phyloP scores from a whole-genome alignment of 2,113 vertebrate species.

The Dicerorhinus sumatrensis region DNA sequence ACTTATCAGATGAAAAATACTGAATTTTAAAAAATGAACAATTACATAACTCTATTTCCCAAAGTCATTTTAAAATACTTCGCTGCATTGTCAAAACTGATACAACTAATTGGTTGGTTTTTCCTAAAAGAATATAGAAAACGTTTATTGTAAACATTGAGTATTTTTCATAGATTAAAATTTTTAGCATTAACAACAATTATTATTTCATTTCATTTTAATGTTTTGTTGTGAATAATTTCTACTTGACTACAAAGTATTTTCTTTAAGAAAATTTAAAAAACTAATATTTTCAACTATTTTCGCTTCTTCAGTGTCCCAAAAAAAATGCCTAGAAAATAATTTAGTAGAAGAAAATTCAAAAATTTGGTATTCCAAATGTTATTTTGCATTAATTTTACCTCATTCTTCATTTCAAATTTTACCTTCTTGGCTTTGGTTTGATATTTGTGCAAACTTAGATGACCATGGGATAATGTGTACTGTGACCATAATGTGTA shows the following conservation, averaged over 20 bases:
- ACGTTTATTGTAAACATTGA: not conserved
- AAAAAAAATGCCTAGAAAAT: not conserved
- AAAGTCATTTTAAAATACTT: not conserved
- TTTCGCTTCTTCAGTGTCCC: not conserved
- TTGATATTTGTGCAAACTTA: not conserved
- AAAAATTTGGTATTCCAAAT: not conserved
- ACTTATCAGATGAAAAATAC: not conserved
- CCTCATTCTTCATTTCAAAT: not conserved
- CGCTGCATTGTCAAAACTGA: not conserved
- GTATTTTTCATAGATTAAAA: not conserved
- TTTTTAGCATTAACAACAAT: not conserved
- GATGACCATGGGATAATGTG: too few relatives aligned
- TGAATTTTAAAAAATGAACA: not conserved
- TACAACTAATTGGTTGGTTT: not conserved
- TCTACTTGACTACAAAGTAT: not conserved
- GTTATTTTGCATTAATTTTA: not conserved
- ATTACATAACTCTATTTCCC: not conserved
- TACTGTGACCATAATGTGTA: not conserved
- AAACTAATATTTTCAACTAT: not conserved
- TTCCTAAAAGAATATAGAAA: not conserved
- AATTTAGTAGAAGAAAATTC: not conserved
- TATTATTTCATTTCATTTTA: not conserved
- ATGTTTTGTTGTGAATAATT: not conserved
- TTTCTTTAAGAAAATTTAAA: not conserved
- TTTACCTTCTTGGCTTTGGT: not conserved